Base-by-base conservation (phyloP, 1,140 invertebrate species). In the Drosophila setifemur region DNA sequence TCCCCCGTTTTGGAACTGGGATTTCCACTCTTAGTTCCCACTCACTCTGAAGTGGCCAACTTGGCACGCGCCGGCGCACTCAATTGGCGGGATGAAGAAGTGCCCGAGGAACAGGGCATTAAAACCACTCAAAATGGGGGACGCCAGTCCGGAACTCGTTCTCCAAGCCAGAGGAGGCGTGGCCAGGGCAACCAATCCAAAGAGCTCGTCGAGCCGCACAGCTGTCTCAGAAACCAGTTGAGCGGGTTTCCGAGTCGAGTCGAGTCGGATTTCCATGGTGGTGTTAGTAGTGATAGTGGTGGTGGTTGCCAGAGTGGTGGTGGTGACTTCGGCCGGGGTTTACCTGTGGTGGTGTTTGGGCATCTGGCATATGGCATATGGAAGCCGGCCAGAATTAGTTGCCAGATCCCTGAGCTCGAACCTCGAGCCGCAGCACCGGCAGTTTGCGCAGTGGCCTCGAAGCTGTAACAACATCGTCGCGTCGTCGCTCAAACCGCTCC, bases 1-100 rank as follows among this genome's bases (percentile, higher is more conserved):
- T 37, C 48, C 50, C 54, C 73, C 44, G 55, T 70, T 60, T 47
- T 61, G 40, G 49, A 28, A 25, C 47, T 14, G 2, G 5, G 21
- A 2, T 14, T 35, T 18, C 11, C 57, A 61, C 57, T 61, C 35
- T 8, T 25, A 4, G 23, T 1, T 37, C n/a, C 12, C 16, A 39
- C 48, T 39, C 55, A 39, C 9, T 40, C 19, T n/a, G 19, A 43
- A 43, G 35, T 47, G 54, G 39, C 12, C 6, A 23, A 14, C 14
- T 40, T 66, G 85, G 78, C 85, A 88, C 85, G 85, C 85, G 85
- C 75, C 85, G 74, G 75, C 85, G 85, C 85, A 81, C 75, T 79
- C 67, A 85, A 86, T 86, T 86, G 81, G 81, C 39, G 39, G 31
- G 21, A 19, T 2, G 29, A 11, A 26, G 8, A 12, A n/a, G n/a